phyloP scores from a whole-genome alignment of 2,113 vertebrate species.

The Halcyon senegalensis region DNA sequence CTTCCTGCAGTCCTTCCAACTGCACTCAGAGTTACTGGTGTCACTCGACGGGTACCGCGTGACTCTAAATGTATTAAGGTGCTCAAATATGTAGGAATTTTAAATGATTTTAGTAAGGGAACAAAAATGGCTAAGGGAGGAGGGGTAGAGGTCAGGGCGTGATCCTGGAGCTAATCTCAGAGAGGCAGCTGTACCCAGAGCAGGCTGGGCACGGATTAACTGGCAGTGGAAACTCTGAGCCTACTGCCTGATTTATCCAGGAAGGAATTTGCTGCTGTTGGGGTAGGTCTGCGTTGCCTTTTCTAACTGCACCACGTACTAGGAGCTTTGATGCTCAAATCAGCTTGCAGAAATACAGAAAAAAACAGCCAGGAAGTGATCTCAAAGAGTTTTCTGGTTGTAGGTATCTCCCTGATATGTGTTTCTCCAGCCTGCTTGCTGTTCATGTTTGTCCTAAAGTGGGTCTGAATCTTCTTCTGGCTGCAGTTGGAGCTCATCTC shows the following conservation, averaged over 20 bases:
- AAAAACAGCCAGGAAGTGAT: neutral
- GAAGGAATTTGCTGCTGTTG: constrained; percentile 15
- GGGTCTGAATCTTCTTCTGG: neutral
- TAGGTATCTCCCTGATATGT: neutral
- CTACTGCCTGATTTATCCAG: constrained; percentile 44
- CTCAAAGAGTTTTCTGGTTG: neutral
- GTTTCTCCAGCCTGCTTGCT: neutral
- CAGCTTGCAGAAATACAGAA: neutral
- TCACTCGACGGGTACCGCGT: neutral
- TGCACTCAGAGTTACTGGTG: fast-evolving
- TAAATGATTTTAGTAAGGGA: neutral
- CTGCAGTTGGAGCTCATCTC: neutral
- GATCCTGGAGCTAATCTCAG: constrained; percentile 41
- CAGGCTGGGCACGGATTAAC: neutral
- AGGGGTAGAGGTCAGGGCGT: constrained; percentile 7
- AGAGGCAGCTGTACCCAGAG: neutral
- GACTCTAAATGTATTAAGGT: neutral
- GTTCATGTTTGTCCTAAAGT: neutral
- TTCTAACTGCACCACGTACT: fast-evolving
- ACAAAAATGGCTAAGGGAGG: neutral
- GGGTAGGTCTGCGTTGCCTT: neutral
- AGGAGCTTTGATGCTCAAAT: neutral
- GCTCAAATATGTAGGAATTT: neutral
- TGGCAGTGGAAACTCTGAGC: constrained; percentile 50
- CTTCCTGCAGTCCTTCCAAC: neutral